A percentile compares a stretch with the other conserved stretches of the same genome.
These are phyloP conservation scores for Scopus umbretta DNA, from an alignment of 2,113 vertebrate genomes.

Conservation along the genomic window DNA sequence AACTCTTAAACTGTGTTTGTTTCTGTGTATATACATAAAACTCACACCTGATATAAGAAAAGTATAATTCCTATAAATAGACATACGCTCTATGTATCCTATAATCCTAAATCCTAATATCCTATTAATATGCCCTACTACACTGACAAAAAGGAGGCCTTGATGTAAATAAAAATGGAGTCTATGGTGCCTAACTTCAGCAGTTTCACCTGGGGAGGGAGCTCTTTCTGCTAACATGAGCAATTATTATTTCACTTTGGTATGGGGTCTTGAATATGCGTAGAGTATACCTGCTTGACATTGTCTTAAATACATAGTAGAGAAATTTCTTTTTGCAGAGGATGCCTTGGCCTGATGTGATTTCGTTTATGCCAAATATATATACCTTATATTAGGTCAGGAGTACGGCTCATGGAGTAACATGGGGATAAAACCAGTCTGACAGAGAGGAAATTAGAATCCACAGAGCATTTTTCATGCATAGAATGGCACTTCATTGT, in stretches of 20 bases:
- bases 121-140: background rate
- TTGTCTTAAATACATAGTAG: background rate
- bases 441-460: background rate
- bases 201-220: background rate
- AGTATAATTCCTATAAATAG: background rate
- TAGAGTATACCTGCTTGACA: rapidly evolving
- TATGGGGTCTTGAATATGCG: rapidly evolving
- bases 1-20: background rate
- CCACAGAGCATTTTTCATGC: background rate
- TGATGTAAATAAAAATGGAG: background rate
- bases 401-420: background rate
- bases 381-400: no score
- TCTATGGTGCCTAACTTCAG: background rate
- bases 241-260: background rate
- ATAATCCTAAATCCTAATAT: background rate
- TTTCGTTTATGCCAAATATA: background rate
- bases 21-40: background rate
- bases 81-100: background rate
- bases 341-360: background rate
- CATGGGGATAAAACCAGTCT: background rate
- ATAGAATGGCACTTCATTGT: background rate
- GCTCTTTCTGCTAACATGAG: background rate
- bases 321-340: background rate
- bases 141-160: background rate
- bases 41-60: background rate